Evolutionary conservation across 2,888 invertebrate species (phyloP).

Genomic region (Helicoverpa assulta): DNA sequence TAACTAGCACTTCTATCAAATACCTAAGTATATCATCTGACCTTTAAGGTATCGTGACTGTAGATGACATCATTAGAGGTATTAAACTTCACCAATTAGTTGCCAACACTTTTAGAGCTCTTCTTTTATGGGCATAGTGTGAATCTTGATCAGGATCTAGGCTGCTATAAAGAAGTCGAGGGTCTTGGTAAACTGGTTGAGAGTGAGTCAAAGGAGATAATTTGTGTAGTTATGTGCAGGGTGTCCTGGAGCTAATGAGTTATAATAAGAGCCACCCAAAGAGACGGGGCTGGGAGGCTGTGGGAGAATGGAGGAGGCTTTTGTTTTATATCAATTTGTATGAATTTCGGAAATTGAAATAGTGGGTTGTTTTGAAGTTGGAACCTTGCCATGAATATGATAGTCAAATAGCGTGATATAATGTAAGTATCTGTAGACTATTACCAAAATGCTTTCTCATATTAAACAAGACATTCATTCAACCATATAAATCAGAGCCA

Average conservation of each 20-base stretch:
- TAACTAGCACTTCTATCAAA: slow-evolving; percentile 2
- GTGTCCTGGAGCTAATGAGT: slow-evolving; percentile 82
- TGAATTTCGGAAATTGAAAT: not conserved
- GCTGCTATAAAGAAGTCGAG: slow-evolving; percentile 35
- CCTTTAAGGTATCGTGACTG: slow-evolving; percentile 1
- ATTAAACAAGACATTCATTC: no score
- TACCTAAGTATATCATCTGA: not conserved
- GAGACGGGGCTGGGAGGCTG: slow-evolving; percentile 51
- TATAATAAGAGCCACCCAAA: slow-evolving; percentile 80
- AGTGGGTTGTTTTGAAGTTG: no score
- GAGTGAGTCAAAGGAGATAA: slow-evolving; percentile 70
- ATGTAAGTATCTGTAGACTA: no score
- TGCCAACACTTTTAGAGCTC: slow-evolving; percentile 41
- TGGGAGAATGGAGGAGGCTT: slow-evolving; percentile 64
- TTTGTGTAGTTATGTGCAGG: slow-evolving; percentile 75
- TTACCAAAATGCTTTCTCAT: no score
- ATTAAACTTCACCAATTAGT: slow-evolving; percentile 36
- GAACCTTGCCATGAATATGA: no score
- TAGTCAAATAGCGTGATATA: no score
- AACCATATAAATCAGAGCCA: no score
- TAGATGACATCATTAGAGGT: slow-evolving; percentile 16
- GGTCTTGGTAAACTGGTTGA: slow-evolving; percentile 40
- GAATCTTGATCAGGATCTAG: slow-evolving; percentile 51
- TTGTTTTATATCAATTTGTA: not conserved
- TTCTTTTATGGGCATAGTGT: slow-evolving; percentile 26